Base-by-base conservation (phyloP, 1,140 invertebrate species). In the Tyrophagus putrescentiae region DNA sequence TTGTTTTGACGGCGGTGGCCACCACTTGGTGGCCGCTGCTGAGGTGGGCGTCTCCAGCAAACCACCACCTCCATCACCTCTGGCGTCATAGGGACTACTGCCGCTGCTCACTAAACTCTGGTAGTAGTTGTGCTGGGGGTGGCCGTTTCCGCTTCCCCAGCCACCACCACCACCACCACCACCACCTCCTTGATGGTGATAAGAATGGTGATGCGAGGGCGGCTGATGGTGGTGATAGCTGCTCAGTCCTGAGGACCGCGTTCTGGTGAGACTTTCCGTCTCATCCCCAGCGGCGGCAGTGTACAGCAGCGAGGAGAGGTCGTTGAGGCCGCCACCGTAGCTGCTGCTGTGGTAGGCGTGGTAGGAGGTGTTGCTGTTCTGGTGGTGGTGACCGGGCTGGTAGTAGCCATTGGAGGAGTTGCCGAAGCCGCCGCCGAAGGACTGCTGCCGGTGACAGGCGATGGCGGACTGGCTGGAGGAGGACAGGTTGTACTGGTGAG, bases 281-380 rank as follows among this genome's bases (percentile, higher is more conserved):
- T 48, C 45, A 21, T 48, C 45, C 21, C 23, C 9, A 39, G 13
- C 41, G 41, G 41, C 41, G 18, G 18, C 18, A 42, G 18, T 42
- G 41, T 42, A 23, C 25, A 42, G 18, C 41, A 42, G 18, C 25
- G 41, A 21, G 28, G 13, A 13, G 9, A 54, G 32, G 13, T 25
- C 52, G 13, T 54, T 54, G 9, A 54, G 28, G 25, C 52, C n/a
- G n/a, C n/a, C 52, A 54, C 52, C 52, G 25, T 34, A 28, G 28
- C 52, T 31, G 2, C 13, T 54, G 39, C 28, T 54, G 52, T 54
- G 52, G 39, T 48, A 29, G 18, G 32, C 39, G n/a, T n/a, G n/a
- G n/a, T n/a, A n/a, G n/a, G n/a, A n/a, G n/a, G n/a, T n/a, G n/a
- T n/a, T n/a, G n/a, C n/a, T n/a, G n/a, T n/a, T n/a, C n/a, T n/a